phyloP scores from a whole-genome alignment of 1,140 invertebrate genomes.

The Bathynomus jamesi region DNA sequence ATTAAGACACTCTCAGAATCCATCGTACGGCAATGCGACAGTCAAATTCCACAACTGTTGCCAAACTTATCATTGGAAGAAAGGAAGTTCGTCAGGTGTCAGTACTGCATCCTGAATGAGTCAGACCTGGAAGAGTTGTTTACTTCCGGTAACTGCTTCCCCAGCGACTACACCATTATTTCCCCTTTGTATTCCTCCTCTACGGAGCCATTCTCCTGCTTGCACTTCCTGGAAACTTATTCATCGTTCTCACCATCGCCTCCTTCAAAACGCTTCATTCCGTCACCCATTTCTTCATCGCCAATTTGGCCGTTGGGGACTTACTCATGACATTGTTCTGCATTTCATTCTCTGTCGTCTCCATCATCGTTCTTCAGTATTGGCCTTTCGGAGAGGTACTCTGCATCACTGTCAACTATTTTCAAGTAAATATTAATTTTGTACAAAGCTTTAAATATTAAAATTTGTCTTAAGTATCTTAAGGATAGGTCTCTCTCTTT shows the following conservation, averaged over 20 bases:
- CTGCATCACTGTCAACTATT: conserved; percentile 69
- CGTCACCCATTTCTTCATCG: conserved; percentile 79
- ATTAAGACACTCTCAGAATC: too few relatives aligned
- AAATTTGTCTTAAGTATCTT: too few relatives aligned
- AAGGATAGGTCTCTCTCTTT: too few relatives aligned
- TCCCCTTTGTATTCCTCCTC: conserved; percentile 47
- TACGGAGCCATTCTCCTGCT: conserved; percentile 66
- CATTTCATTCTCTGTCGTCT: conserved; percentile 72
- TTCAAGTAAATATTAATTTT: conserved; percentile 52
- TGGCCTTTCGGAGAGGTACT: conserved; percentile 74
- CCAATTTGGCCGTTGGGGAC: conserved; percentile 74
- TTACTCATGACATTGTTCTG: conserved; percentile 75
- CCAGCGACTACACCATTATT: too few relatives aligned
- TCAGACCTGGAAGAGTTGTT: too few relatives aligned
- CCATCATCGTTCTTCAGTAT: conserved; percentile 63
- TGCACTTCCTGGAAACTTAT: conserved; percentile 65
- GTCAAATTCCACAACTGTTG: too few relatives aligned
- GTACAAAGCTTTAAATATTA: too few relatives aligned
- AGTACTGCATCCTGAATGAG: too few relatives aligned
- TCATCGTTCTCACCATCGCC: conserved; percentile 68
- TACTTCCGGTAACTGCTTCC: too few relatives aligned
- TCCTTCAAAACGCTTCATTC: conserved; percentile 66
- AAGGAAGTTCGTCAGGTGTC: too few relatives aligned
- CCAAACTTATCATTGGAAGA: too few relatives aligned
- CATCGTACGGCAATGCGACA: too few relatives aligned